These are phyloP conservation scores for Luidia sarsii DNA, from an alignment of 53 echinoderm and acorn worm genomes.

Conservation along the genomic window DNA sequence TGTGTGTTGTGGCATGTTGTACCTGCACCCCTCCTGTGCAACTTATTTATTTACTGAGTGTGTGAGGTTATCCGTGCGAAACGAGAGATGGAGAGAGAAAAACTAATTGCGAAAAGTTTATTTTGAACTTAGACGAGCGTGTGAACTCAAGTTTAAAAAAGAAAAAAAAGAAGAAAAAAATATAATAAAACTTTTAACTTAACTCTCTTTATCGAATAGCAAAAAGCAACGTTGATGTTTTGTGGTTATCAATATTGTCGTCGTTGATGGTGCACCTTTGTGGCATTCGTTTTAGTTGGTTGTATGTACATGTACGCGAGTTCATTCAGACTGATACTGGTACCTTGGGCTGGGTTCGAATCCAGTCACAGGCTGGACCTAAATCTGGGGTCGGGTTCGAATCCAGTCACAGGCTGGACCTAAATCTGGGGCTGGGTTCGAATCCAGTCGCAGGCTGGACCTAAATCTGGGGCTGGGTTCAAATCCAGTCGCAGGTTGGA, in stretches of 20 bases:
- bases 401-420: no score
- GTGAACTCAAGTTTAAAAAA: background rate
- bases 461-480: no score
- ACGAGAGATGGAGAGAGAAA: background rate
- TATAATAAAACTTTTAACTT: slow-evolving; percentile 26
- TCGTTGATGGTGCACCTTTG: background rate
- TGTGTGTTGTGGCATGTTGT: slow-evolving; percentile 61
- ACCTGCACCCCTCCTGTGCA: slow-evolving; percentile 16
- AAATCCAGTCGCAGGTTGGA: no score
- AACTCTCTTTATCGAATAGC: slow-evolving; percentile 13
- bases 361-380: no score
- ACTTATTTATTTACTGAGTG: slow-evolving; percentile 43
- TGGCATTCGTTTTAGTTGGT: slow-evolving; percentile 18
- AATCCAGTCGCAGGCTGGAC: no score
- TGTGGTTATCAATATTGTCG: background rate
- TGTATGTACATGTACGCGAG: no score
- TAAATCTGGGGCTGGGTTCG: no score
- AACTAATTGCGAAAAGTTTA: background rate
- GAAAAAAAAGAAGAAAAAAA: slow-evolving; percentile 1
- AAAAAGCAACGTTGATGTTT: slow-evolving; percentile 19
- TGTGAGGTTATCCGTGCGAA: background rate
- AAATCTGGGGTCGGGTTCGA: no score
- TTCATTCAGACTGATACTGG: no score
- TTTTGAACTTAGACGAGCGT: background rate
- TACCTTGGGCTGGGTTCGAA: no score